Evolutionary conservation across 1,140 invertebrate species (phyloP).

Genomic region (Drosophila pallidifrons): DNA sequence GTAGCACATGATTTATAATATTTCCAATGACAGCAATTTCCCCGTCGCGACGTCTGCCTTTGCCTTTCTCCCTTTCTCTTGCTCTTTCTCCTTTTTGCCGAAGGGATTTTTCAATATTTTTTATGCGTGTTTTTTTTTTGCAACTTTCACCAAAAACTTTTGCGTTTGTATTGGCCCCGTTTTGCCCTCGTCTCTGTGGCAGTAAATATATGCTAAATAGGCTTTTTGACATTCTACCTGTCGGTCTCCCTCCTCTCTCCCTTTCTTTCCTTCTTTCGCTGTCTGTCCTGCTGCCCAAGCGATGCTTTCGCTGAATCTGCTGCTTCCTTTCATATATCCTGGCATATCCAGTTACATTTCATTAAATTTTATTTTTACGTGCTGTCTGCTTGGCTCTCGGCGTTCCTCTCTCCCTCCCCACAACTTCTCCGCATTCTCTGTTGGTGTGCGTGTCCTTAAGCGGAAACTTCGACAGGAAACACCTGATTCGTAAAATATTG

Average conservation of each 20-base stretch:
- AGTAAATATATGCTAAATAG: conserved; percentile 83
- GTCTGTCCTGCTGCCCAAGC: conserved; percentile 9
- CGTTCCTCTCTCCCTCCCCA: conserved; percentile 29
- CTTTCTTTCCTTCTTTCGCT: conserved; percentile 30
- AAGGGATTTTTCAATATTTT: conserved; percentile 60
- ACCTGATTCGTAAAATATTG: conserved; percentile 84
- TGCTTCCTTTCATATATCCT: conserved; percentile 20
- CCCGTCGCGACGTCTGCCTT: not conserved
- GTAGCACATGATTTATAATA: conserved; percentile 84
- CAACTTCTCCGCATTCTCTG: not conserved
- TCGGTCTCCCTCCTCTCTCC: conserved; percentile 29
- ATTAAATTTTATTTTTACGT: conserved; percentile 83
- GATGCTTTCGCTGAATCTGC: not conserved
- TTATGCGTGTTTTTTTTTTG: conserved; percentile 15
- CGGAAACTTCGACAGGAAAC: conserved; percentile 83
- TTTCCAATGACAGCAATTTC: conserved; percentile 71
- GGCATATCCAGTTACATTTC: conserved; percentile 81
- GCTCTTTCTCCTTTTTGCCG: not conserved
- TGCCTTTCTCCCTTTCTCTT: not conserved
- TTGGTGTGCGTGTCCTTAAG: conserved; percentile 74
- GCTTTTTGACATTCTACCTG: conserved; percentile 82
- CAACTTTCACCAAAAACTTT: conserved; percentile 53
- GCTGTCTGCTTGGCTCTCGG: conserved; percentile 62
- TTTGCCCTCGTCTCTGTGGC: conserved; percentile 37
- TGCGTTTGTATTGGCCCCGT: conserved; percentile 7